These are phyloP conservation scores for Myanophis thanlyinensis DNA, from an alignment of 2,113 vertebrate species.

Conservation along the genomic window DNA sequence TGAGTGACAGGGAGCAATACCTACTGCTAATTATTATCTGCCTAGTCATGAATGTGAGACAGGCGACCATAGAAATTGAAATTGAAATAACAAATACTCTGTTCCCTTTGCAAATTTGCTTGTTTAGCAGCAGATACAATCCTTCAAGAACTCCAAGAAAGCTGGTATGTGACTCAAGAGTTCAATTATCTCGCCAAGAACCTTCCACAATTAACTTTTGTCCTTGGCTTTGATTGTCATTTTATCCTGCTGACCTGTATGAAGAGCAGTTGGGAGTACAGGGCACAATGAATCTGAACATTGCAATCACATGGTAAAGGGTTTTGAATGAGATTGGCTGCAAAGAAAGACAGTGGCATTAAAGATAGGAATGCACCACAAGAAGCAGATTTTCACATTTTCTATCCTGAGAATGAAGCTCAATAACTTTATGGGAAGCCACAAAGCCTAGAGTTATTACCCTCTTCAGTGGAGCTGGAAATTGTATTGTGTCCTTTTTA, in stretches of 20 bases:
- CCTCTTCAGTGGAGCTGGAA: slow-evolving; percentile 9
- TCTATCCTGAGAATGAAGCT: neutral
- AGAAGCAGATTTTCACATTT: neutral
- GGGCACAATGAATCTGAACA: slow-evolving; percentile 11
- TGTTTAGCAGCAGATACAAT: neutral
- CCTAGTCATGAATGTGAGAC: neutral
- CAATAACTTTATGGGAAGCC: neutral
- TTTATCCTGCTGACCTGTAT: neutral
- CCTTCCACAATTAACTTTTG: slow-evolving; percentile 28
- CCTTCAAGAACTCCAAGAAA: slow-evolving; percentile 26
- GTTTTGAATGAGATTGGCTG: neutral
- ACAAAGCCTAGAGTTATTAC: neutral
- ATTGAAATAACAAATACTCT: neutral
- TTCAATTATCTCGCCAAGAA: slow-evolving; percentile 24
- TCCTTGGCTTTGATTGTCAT: slow-evolving; percentile 8
- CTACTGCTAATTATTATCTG: neutral
- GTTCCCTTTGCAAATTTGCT: slow-evolving; percentile 1
- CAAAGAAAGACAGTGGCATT: neutral
- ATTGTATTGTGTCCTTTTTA: neutral
- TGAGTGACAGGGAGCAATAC: neutral
- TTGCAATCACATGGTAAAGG: slow-evolving; percentile 9
- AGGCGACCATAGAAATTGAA: neutral
- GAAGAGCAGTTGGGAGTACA: neutral
- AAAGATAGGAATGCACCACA: neutral
- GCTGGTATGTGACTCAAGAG: neutral